Evolutionary conservation across 1,140 invertebrate genomes (phyloP), one percentile per base, ranked within the genome.

Genomic region (Solenopsis fugax): DNA sequence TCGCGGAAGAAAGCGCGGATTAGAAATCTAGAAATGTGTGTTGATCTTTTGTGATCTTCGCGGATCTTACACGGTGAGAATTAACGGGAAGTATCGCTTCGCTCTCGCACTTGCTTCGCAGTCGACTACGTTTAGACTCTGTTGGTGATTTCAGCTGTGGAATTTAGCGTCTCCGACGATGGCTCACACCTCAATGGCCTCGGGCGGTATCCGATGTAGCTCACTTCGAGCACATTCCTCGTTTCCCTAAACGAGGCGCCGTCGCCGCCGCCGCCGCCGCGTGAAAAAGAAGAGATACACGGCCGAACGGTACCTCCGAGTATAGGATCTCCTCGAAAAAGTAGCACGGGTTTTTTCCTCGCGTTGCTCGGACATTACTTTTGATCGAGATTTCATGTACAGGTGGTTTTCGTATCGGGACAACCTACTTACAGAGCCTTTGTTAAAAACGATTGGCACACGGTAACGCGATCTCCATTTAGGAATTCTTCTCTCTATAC

Each of bases 331-430:
- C n/a, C 2, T 34, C n/a, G 18, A 73, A 73, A 82, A 84, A 84
- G 80, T 84, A 24, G 54, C 69, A 84, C 80, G 56, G 24, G 13
- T 29, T 62, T 84, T 24, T 60, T 67, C n/a, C 45, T 34, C 24
- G 52, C 64, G 21, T 72, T 16, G 18, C 9, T 29, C 60, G 7
- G 29, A 21, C n/a, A 12, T n/a, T 50, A 37, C 34, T 13, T 24
- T 4, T 24, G 34, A 81, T 54, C 41, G 41, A 24, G 65, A 34
- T 12, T 84, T 60, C 21, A 60, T 45, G 12, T 48, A 48, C 24
- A 29, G 52, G 9, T 48, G 24, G 16, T 60, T 37, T 24, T 60
- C 29, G 13, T 58, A 13, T 58, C n/a, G 24, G 24, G 72, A 72
- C 18, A 72, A 24, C 41, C 41, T 21, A 69, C 13, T 69, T 69